Percentiles rank a stretch among this genome's conserved stretches.
Conservation (phyloP, 64 coral and sea anemone genomes). For the Trachythela sp. region DNA sequence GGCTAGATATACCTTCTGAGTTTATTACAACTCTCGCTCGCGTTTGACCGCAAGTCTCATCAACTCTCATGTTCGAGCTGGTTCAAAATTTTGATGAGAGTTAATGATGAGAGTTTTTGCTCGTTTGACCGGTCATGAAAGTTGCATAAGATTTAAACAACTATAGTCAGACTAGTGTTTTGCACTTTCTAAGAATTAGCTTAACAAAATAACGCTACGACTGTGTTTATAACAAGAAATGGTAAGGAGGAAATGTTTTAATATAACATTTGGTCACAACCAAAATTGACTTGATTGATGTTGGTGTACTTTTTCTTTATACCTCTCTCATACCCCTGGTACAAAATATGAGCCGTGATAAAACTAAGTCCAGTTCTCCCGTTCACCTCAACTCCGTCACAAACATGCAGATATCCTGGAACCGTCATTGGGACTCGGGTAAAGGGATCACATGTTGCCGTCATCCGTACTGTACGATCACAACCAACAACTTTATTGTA, state of each 20-base stretch:
- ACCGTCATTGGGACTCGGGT: not conserved
- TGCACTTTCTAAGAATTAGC: too few relatives aligned
- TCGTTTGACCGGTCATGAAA: too few relatives aligned
- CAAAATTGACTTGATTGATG: not conserved
- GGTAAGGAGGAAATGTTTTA: not conserved
- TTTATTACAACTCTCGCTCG: too few relatives aligned
- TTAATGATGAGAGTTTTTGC: too few relatives aligned
- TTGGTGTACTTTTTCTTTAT: not conserved
- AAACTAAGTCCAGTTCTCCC: not conserved
- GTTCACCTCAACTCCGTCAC: not conserved
- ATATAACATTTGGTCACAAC: not conserved
- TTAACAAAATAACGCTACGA: too few relatives aligned
- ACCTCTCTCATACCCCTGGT: not conserved
- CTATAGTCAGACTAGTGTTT: too few relatives aligned
- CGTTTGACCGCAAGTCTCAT: too few relatives aligned
- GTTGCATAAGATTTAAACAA: too few relatives aligned
- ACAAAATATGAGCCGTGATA: not conserved
- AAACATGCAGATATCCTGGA: not conserved
- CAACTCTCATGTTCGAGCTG: too few relatives aligned
- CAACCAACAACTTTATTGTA: conserved; percentile 3
- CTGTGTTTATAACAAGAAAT: too few relatives aligned
- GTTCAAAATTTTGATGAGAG: too few relatives aligned
- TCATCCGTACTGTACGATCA: not conserved
- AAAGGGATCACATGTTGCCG: not conserved
- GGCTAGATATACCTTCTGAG: too few relatives aligned